Conservation (phyloP, 2,797 vertebrate species). For the Phylloscopus collybita region DNA sequence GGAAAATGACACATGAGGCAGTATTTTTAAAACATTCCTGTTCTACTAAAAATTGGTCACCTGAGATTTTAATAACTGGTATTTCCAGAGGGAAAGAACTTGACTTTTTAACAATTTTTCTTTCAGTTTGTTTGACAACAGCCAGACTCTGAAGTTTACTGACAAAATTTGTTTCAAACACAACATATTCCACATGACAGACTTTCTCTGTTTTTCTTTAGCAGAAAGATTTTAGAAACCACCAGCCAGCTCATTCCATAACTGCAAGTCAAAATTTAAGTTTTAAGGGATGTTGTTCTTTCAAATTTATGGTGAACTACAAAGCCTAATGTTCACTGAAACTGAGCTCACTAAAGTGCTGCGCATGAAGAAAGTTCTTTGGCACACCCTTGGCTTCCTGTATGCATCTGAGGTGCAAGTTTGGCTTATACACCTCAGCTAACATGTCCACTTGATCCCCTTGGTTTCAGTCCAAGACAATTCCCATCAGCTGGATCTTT, state of each 20-base stretch:
- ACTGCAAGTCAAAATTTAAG: neutral
- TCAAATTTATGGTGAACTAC: neutral
- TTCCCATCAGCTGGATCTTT: neutral
- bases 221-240: conserved; percentile 16
- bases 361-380: neutral
- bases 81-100: neutral
- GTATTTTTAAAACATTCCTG: neutral
- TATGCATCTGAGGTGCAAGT: neutral
- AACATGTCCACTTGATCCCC: neutral
- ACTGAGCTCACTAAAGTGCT: neutral
- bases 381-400: neutral
- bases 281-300: neutral
- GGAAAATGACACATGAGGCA: neutral
- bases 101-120: neutral
- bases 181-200: neutral
- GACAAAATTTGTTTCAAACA: conserved; percentile 15
- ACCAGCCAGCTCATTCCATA: neutral
- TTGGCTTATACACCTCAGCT: neutral
- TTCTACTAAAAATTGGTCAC: neutral
- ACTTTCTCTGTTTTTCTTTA: conserved; percentile 5
- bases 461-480: neutral
- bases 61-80: neutral
- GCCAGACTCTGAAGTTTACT: neutral
- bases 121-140: conserved; percentile 19
- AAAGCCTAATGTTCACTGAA: neutral